Conservation (phyloP, 2,888 invertebrate species). For the Tetranychus truncatus region DNA sequence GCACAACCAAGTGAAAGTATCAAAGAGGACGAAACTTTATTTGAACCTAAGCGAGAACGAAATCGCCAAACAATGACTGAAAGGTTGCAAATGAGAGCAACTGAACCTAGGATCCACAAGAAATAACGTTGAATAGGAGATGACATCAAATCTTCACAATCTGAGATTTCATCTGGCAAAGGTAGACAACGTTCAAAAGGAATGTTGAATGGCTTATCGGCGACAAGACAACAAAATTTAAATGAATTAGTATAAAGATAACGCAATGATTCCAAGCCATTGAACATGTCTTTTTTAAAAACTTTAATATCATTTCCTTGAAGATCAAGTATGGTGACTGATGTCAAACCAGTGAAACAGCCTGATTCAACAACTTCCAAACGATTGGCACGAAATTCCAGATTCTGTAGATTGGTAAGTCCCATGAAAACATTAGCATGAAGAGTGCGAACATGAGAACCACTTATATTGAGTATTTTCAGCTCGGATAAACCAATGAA, state of each 20-base stretch:
- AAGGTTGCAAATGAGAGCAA: constrained; percentile 28
- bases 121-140: constrained; percentile 28
- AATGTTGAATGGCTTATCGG: constrained; percentile 19
- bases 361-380: constrained; percentile 27
- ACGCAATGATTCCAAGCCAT: constrained; percentile 25
- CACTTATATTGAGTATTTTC: constrained; percentile 22
- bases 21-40: constrained; percentile 31
- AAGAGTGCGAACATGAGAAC: constrained; percentile 16
- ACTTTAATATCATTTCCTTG: constrained; percentile 28
- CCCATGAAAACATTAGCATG: constrained; percentile 25
- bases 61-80: constrained; percentile 29
- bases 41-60: constrained; percentile 27
- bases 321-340: constrained; percentile 20
- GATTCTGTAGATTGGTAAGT: constrained; percentile 23
- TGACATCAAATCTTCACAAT: constrained; percentile 30
- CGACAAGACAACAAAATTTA: constrained; percentile 29
- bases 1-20: constrained; percentile 29
- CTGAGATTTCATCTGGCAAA: constrained; percentile 29
- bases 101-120: constrained; percentile 29
- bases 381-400: constrained; percentile 26
- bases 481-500: constrained; percentile 27
- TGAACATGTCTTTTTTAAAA: constrained; percentile 28
- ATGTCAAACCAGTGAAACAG: constrained; percentile 27
- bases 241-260: constrained; percentile 29
- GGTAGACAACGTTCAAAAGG: constrained; percentile 28